These are phyloP conservation scores for Oegoconia quadripuncta DNA, from an alignment of 2,888 invertebrate species.

Conservation along the genomic window DNA sequence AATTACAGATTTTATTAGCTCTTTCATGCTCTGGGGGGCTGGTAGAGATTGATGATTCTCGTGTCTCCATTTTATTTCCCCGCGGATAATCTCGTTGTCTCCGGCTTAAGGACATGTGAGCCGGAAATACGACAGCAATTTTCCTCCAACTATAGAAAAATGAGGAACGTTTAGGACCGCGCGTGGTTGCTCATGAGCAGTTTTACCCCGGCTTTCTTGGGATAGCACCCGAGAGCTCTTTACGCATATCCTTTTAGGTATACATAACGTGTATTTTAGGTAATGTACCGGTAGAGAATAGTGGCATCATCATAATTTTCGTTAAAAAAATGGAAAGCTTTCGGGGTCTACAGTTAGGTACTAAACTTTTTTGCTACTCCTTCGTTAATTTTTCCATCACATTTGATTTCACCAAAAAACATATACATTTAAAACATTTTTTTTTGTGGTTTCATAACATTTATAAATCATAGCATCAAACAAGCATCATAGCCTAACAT, in stretches of 20 bases:
- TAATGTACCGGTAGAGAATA: not conserved
- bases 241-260: constrained; percentile 14
- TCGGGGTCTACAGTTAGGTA: not conserved
- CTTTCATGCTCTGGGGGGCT: constrained; percentile 39
- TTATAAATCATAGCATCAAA: too few relatives aligned
- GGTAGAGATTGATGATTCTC: constrained; percentile 66
- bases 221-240: constrained; percentile 24
- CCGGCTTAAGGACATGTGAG: constrained; percentile 74
- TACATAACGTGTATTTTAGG: not conserved
- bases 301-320: constrained; percentile 2
- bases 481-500: too few relatives aligned
- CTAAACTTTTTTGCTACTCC: not conserved
- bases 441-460: too few relatives aligned
- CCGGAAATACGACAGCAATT: constrained; percentile 74
- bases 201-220: constrained; percentile 31
- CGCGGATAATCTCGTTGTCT: constrained; percentile 75
- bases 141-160: constrained; percentile 75
- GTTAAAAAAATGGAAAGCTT: not conserved
- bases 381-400: not conserved
- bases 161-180: constrained; percentile 67
- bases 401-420: too few relatives aligned
- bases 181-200: constrained; percentile 55
- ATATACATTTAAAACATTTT: too few relatives aligned
- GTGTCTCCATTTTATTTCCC: constrained; percentile 72
- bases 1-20: constrained; percentile 29